phyloP scores from a whole-genome alignment of 2,888 invertebrate species.

The Teinopalpus imperialis region DNA sequence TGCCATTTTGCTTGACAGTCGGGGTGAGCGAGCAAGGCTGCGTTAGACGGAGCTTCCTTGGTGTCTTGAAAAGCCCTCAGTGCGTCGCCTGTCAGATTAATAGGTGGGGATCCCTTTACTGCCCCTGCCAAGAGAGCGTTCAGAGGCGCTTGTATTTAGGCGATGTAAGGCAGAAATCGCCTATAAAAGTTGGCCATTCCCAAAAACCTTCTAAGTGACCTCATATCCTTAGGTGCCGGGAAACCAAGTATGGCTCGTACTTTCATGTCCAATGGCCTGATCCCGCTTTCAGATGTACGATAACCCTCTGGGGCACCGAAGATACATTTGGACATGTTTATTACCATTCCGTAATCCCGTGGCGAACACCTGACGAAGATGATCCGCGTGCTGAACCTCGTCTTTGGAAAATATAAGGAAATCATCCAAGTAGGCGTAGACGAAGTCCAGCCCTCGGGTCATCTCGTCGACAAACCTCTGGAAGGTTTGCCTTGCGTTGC shows the following conservation, averaged over 20 bases:
- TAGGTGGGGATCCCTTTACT: conserved; percentile 36
- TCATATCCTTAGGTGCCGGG: conserved; percentile 31
- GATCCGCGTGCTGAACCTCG: too few species aligned
- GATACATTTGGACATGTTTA: conserved; percentile 35
- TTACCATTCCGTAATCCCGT: conserved; percentile 33
- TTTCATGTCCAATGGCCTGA: conserved; percentile 40
- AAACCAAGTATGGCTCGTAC: conserved; percentile 36
- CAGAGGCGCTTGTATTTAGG: conserved; percentile 43
- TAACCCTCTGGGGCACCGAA: conserved; percentile 35
- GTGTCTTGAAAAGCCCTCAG: conserved; percentile 33
- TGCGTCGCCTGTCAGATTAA: conserved; percentile 31
- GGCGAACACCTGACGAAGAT: too few species aligned
- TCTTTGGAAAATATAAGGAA: too few species aligned
- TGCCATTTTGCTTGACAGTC: conserved; percentile 31
- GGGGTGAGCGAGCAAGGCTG: conserved; percentile 42
- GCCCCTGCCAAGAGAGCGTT: conserved; percentile 36
- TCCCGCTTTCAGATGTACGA: conserved; percentile 33
- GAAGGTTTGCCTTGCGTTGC: conserved; percentile 55
- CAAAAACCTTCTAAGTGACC: conserved; percentile 33
- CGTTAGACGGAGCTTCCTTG: conserved; percentile 37
- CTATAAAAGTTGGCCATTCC: conserved; percentile 43
- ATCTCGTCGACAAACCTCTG: too few species aligned
- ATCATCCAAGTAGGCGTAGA: conserved; percentile 44
- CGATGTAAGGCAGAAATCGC: conserved; percentile 43
- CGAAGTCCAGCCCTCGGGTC: conserved; percentile 34